Conservation (phyloP, 2,797 vertebrate genomes). For the Morus bassanus region DNA sequence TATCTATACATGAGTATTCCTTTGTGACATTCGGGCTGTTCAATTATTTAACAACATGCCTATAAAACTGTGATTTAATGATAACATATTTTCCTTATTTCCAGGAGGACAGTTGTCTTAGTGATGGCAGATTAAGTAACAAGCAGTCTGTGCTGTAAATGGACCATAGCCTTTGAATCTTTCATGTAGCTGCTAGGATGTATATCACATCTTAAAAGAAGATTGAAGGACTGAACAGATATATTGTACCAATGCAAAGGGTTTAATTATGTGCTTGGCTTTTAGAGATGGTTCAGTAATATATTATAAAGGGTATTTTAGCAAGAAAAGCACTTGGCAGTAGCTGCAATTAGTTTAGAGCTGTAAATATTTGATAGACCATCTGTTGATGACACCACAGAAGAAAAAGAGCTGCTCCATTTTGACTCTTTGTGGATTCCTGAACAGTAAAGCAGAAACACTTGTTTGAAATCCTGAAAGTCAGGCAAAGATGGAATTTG, state of each 20-base stretch:
- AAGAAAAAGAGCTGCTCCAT: neutral
- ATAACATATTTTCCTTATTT: neutral
- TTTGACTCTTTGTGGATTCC: neutral
- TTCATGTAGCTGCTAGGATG: neutral
- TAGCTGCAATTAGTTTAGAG: neutral
- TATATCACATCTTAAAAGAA: neutral
- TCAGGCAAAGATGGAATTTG: neutral
- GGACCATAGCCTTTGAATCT: neutral
- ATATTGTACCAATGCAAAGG: neutral
- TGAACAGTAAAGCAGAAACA: neutral
- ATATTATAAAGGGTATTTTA: neutral
- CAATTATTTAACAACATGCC: constrained; percentile 32
- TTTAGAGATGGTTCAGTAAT: neutral
- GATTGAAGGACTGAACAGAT: neutral
- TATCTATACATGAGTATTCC: neutral
- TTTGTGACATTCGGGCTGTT: constrained; percentile 7
- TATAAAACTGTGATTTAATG: constrained; percentile 37
- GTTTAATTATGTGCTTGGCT: neutral
- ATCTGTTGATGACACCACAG: neutral
- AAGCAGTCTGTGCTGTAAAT: neutral
- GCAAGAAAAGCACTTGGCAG: neutral
- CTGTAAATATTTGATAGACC: constrained; percentile 18
- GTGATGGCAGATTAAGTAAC: neutral
- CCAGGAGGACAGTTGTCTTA: neutral
- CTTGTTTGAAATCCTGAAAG: neutral